Conservation (phyloP, 2,888 invertebrate genomes). For the Zaprionus lineosus region DNA sequence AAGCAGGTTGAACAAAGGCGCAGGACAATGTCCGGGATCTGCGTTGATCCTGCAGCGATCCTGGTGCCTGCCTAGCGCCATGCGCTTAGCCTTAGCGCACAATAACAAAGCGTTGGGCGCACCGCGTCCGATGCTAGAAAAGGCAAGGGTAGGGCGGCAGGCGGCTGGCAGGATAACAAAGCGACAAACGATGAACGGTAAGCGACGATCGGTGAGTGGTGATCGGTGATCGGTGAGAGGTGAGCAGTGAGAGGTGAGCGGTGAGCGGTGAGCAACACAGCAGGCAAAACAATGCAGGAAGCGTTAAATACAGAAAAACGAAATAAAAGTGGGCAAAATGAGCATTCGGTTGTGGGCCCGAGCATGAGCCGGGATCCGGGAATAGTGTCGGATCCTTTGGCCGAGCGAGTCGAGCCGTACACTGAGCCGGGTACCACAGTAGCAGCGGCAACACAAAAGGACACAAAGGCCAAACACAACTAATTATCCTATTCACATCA, state of each 20-base stretch:
- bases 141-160: slow-evolving; percentile 15
- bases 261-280: slow-evolving; percentile 30
- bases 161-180: slow-evolving; percentile 27
- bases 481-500: slow-evolving; percentile 74
- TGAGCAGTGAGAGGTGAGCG: slow-evolving; percentile 5
- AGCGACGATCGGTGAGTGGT: slow-evolving; percentile 3
- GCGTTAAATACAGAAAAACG: slow-evolving; percentile 59
- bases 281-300: slow-evolving; percentile 69
- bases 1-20: slow-evolving; percentile 59
- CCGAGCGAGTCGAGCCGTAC: slow-evolving; percentile 27
- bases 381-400: slow-evolving; percentile 13
- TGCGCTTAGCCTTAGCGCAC: slow-evolving; percentile 59
- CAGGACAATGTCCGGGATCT: slow-evolving; percentile 41
- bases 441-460: slow-evolving; percentile 61
- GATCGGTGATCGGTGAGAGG: neutral
- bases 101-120: slow-evolving; percentile 25
- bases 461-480: slow-evolving; percentile 64
- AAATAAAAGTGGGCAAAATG: slow-evolving; percentile 46
- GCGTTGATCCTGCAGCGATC: slow-evolving; percentile 50
- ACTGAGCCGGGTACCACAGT: slow-evolving; percentile 45
- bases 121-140: slow-evolving; percentile 2
- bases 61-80: slow-evolving; percentile 55
- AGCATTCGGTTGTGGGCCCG: slow-evolving; percentile 21
- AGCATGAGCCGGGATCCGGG: neutral
- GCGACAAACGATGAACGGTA: slow-evolving; percentile 21